Evolutionary conservation across 1,140 invertebrate genomes (phyloP), one percentile per base, ranked within the genome.

Genomic region (Drosophila nikananu): DNA sequence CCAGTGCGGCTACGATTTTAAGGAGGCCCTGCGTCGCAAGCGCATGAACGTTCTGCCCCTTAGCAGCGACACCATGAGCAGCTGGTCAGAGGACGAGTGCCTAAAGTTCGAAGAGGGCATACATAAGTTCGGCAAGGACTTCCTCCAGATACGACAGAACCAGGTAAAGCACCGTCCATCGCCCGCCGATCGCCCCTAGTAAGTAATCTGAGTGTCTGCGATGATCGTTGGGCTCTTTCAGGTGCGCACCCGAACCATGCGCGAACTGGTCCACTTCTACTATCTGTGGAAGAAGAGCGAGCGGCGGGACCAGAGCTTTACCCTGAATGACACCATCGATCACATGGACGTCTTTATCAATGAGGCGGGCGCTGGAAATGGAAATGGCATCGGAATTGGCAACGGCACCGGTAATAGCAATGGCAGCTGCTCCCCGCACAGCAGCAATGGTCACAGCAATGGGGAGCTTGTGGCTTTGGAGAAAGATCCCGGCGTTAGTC

Each of bases 211-310:
- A 51, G 70, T 44, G 70, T 30, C 48, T 23, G 54, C 54, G 52
- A 55, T 55, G 52, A 37, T 54, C 44, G 32, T 54, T 75, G 59
- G 41, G 41, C 58, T 64, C 52, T 86, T 86, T 75, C 65, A 92
- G 92, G 96, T 98, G 21, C 95, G 97, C 90, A 99, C 98, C 54
- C 94, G 98, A 91, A 98, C 98, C n/a, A 98, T 99, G 27, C 97
- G 98, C 30, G 99, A 99, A 94, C 94, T 99, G 51, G 98, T 99
- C 41, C 98, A 99, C 92, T 99, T 99, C 94, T 99, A 99, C 94
- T 99, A 99, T 92, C 95, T 99, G 35, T 99, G 98, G 98, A 99
- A 99, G 93, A 99, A 99, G 94, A 99, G 98, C 52, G 98, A 99
- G 93, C 94, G 99, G 44, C 98, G 99, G 93, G 99, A 99, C 97